Conservation (phyloP, 2,113 vertebrate species). For the Xiphophorus maculatus region DNA sequence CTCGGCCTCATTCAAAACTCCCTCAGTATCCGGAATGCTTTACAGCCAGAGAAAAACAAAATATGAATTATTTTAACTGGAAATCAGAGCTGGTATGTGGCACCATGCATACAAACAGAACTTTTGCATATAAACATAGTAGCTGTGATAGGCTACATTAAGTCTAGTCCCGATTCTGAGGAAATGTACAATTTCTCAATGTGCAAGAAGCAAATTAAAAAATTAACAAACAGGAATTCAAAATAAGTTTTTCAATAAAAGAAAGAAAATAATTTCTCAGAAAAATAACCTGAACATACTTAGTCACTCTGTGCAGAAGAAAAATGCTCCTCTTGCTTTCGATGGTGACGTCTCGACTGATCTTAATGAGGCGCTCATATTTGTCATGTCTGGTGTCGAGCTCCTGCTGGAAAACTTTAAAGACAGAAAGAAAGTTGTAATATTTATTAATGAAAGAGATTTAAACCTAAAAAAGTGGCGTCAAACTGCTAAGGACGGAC, state of each 20-base stretch:
- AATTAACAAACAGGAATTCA: background rate
- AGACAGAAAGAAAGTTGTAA: background rate
- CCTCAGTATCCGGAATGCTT: conserved; percentile 88
- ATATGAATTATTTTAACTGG: background rate
- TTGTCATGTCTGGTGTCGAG: conserved; percentile 95
- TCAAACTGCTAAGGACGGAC: background rate
- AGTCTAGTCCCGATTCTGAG: no score
- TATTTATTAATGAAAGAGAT: background rate
- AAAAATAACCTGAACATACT: conserved; percentile 70
- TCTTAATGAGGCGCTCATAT: conserved; percentile 93
- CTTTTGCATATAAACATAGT: background rate
- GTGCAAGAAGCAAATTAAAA: no score
- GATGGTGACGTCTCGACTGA: conserved; percentile 95
- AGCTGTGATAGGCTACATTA: no score
- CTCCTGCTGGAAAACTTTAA: conserved; percentile 91
- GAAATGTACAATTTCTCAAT: no score
- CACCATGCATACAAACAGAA: background rate
- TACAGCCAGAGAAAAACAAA: background rate
- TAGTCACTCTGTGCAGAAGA: conserved; percentile 93
- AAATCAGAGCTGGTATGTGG: background rate
- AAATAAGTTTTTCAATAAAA: background rate
- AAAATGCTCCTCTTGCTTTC: conserved; percentile 98
- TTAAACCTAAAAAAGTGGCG: background rate
- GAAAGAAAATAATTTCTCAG: background rate
- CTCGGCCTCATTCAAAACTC: conserved; percentile 90